Base-by-base conservation (phyloP, 2,113 vertebrate genomes). In the Pundamilia nyererei region DNA sequence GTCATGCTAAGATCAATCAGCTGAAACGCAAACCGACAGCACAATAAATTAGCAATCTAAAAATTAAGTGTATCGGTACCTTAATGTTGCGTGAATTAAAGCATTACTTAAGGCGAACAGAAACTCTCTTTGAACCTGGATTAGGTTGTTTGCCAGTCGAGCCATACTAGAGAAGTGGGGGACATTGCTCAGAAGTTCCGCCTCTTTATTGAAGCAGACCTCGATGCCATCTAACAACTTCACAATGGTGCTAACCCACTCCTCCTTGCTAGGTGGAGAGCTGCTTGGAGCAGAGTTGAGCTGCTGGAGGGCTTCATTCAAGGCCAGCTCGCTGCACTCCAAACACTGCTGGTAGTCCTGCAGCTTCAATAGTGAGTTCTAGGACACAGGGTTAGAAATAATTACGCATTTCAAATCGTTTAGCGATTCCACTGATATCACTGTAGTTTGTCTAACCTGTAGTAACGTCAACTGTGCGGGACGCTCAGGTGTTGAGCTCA, bases 1-100 rank as follows among this genome's bases (percentile, higher is more conserved):
- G 96, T 95, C 99, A 99, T 99, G 96, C 98, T 99, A 79, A 96
- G 97, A 86, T 99, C 98, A 40, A 99, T 98, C 91, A 99, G 94
- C 99, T 99, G 90, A 84, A 88, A 40, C 1, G 45, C 17, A 77
- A 38, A 77, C 8, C 3, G 33, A 81, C 9, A 12, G 53, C n/a
- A 80, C 49, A 58, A 58, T 49, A 29, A 11, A 62, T 60, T 24
- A 12, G 49, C 45, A 56, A 72, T 33, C 6, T 80, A 21, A 60
- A 5, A 9, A 4, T 14, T 5, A 26, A 47, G 42, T 49, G 45
- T 51, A 87, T 49, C 6, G 4, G 5, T 49, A 14, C 40, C 62
- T 72, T 9, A 33, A n/a, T 54, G 38, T 11, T 17, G n/a, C 47
- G 7, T 77, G 29, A 58, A 13, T 79, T 82, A 19, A 24, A 70